Conservation (phyloP, 2,113 vertebrate genomes). For the Phylloscopus whistleri region DNA sequence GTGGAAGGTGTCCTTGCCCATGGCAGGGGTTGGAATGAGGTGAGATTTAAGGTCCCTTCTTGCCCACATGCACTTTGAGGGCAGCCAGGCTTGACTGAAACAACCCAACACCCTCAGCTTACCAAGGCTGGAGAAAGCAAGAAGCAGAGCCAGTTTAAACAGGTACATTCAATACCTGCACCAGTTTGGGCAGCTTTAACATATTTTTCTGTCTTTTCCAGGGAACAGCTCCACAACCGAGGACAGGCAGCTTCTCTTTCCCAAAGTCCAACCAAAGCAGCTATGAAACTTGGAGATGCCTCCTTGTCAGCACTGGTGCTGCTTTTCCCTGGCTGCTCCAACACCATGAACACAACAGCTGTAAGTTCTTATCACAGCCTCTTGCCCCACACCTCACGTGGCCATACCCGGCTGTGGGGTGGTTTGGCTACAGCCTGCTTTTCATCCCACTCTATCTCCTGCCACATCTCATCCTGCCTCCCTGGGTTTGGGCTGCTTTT, state of each 20-base stretch:
- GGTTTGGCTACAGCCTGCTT: not conserved
- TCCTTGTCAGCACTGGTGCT: not conserved
- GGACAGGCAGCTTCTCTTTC: not conserved
- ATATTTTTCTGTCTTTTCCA: not conserved
- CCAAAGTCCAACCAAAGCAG: not conserved
- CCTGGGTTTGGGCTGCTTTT: not conserved
- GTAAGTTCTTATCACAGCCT: not conserved
- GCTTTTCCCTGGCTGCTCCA: not conserved
- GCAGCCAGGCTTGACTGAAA: not conserved
- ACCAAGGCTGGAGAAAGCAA: not conserved
- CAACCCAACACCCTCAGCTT: not conserved
- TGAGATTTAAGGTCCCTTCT: not conserved
- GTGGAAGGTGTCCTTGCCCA: not conserved
- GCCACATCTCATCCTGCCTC: not conserved
- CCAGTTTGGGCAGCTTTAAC: not conserved
- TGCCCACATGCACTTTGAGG: not conserved
- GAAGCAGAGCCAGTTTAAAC: not conserved
- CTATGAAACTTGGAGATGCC: not conserved
- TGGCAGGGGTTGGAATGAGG: not conserved
- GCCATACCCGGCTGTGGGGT: not conserved
- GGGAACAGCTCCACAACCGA: not conserved
- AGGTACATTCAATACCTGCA: rapidly evolving
- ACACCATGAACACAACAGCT: rapidly evolving
- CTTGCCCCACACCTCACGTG: not conserved
- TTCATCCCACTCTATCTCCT: not conserved